Conservation (phyloP, 2,113 vertebrate species). For the Melanerpes formicivorus region DNA sequence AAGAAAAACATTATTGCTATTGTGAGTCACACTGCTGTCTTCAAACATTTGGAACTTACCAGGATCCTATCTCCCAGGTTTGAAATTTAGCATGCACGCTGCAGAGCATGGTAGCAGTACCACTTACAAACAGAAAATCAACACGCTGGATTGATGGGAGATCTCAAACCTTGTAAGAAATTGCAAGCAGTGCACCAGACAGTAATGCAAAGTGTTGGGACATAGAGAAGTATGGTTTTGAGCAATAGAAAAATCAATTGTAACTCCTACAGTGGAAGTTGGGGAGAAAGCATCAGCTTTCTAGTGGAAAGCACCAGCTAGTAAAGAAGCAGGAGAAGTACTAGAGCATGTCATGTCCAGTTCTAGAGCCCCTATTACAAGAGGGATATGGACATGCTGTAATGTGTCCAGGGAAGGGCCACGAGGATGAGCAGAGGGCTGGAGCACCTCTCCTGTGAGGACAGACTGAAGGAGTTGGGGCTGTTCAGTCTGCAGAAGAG, state of each 20-base stretch:
- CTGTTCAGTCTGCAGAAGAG: too few relatives aligned
- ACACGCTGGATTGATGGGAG: accelerated
- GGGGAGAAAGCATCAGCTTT: not conserved
- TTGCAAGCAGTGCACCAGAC: not conserved
- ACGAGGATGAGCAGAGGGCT: too few relatives aligned
- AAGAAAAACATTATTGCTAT: not conserved
- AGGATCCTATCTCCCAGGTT: not conserved
- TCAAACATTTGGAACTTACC: not conserved
- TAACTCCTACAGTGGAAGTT: not conserved
- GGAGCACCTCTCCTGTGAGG: too few relatives aligned
- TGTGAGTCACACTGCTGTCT: not conserved
- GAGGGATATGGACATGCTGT: too few relatives aligned
- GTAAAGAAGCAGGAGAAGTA: not conserved
- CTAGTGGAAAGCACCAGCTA: not conserved
- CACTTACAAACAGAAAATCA: not conserved
- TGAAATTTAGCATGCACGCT: not conserved
- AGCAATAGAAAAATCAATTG: not conserved
- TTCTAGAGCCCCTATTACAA: too few relatives aligned
- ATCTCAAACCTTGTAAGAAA: not conserved
- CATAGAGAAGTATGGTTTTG: not conserved
- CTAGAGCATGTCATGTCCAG: not conserved
- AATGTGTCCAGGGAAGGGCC: too few relatives aligned
- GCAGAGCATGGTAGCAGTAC: not conserved
- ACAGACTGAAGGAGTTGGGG: too few relatives aligned
- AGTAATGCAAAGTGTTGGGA: not conserved